Base-by-base conservation (phyloP, 2,113 vertebrate species). In the Hydrochoerus hydrochaeris region DNA sequence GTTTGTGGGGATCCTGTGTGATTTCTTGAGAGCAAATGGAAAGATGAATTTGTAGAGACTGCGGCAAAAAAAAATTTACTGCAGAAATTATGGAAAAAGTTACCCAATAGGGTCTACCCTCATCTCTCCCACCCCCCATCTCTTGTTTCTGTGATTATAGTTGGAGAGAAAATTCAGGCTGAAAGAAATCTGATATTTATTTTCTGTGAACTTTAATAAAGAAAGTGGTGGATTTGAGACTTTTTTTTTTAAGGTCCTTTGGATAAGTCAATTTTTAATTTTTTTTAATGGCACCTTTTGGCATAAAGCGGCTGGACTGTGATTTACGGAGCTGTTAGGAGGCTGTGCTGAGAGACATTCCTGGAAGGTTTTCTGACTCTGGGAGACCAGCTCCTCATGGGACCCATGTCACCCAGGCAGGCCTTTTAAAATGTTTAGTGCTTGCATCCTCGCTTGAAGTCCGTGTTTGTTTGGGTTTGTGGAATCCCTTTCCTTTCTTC, bases 401-500 rank as follows among this genome's bases (percentile, higher is more conserved):
- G 97, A 97, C 98, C 97, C 71, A 58, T 95, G 96, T 98, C 98
- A 95, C 24, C 96, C 96, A 91, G 83, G 84, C 96, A 60, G 95
- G 97, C 91, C 98, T 98, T 98, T 98, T 96, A 97, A 98, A 98
- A 98, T 44, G 77, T 97, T 98, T 97, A 97, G 97, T 98, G 97
- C 97, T 98, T 73, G 90, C 97, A 97, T 97, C 85, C 78, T 98
- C 90, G 95, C 98, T 98, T 98, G 98, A 98, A 98, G 98, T 96
- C 90, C 80, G 30, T 98, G 98, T 99, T 99, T 98, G 98, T 99
- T 99, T 99, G 98, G 98, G 98, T 98, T 99, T 97, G 97, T 95
- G 92, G 98, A 97, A 94, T 95, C 98, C 96, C 97, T 99, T 98
- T 99, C 98, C 99, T 99, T 98, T 99, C 98, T 99, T 99, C 99